phyloP scores from a whole-genome alignment of 2,797 vertebrate genomes.

The Microcaecilia unicolor region DNA sequence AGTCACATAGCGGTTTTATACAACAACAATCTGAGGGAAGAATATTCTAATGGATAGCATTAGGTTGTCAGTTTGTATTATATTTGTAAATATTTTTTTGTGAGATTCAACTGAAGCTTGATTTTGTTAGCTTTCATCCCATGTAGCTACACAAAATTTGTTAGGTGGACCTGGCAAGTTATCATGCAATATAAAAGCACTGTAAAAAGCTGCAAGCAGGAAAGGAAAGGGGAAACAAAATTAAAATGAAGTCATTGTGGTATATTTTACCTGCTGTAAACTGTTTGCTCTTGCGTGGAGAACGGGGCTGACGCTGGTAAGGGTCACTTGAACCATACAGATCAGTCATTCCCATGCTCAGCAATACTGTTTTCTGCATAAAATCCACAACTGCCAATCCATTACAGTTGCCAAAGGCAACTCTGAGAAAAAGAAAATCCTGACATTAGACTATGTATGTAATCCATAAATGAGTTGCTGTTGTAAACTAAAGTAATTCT shows the following conservation, averaged over 20 bases:
- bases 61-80: no score
- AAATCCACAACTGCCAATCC: constrained; percentile 91
- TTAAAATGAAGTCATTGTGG: background rate
- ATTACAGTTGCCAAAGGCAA: constrained; percentile 90
- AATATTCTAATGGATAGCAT: no score
- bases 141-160: no score
- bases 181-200: constrained; percentile 38
- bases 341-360: constrained; percentile 86
- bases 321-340: constrained; percentile 83
- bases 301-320: constrained; percentile 86
- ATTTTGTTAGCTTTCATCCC: no score
- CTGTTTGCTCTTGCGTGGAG: constrained; percentile 88
- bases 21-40: no score
- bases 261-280: constrained; percentile 81
- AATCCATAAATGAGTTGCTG: background rate
- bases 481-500: background rate
- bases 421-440: constrained; percentile 48
- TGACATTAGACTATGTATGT: background rate
- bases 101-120: no score
- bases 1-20: background rate
- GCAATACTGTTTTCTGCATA: constrained; percentile 83
- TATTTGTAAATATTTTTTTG: no score
- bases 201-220: constrained; percentile 37
- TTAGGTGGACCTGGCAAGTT: no score
- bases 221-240: constrained; percentile 11